A percentile compares a stretch with the other conserved stretches of the same genome.
Conservation (phyloP, 2,888 invertebrate species). For the Unio delphinus region DNA sequence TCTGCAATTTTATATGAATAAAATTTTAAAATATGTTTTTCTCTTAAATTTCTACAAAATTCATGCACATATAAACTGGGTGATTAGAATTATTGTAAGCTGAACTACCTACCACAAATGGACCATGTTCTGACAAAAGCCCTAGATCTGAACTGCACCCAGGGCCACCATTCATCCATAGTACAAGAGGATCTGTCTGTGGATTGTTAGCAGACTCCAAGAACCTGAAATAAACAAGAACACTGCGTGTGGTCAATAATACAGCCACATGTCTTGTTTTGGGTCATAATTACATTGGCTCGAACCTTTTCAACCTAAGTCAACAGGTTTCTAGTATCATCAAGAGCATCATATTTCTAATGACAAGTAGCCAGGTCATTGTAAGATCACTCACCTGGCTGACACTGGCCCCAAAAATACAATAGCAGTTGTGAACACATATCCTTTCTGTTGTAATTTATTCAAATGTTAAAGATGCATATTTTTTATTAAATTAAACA, state of each 20-base stretch:
- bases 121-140: constrained; percentile 72
- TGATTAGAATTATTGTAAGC: not conserved
- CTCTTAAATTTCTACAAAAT: too few relatives aligned
- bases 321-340: too few relatives aligned
- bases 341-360: too few relatives aligned
- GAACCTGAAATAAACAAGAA: constrained; percentile 74
- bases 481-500: too few relatives aligned
- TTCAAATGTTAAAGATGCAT: too few relatives aligned
- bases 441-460: too few relatives aligned
- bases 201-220: constrained; percentile 70
- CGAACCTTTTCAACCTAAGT: too few relatives aligned
- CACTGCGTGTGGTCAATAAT: not conserved
- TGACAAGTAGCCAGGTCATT: too few relatives aligned
- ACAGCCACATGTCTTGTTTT: not conserved
- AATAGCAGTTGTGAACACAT: too few relatives aligned
- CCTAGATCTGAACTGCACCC: constrained; percentile 72
- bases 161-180: constrained; percentile 74
- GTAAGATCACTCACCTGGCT: too few relatives aligned
- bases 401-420: too few relatives aligned
- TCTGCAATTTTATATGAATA: not conserved
- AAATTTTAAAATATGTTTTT: not conserved
- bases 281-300: not conserved
- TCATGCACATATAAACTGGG: not conserved
- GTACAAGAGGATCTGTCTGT: constrained; percentile 68
- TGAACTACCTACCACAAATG: constrained; percentile 61